Evolutionary conservation across 2,888 invertebrate species (phyloP).

Genomic region (Schrankia costaestrigalis): DNA sequence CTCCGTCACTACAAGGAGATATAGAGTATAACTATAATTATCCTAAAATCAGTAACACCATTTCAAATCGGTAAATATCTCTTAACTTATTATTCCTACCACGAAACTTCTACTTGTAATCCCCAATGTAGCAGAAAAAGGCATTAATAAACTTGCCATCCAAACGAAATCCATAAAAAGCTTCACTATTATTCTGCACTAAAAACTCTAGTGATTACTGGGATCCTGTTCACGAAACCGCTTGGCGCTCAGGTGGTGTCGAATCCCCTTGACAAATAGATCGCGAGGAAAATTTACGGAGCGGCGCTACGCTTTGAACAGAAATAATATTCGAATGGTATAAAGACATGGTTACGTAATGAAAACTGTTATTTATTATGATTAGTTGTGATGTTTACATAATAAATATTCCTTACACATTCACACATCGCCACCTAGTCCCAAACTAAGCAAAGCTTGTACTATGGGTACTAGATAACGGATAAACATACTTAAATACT

Average conservation of each 20-base stretch:
- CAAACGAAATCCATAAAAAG: neutral
- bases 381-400: neutral
- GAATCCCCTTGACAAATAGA: conserved; percentile 28
- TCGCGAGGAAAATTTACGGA: conserved; percentile 23
- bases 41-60: too few species aligned
- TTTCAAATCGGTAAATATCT: too few species aligned
- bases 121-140: too few species aligned
- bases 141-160: neutral
- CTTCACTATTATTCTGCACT: conserved; percentile 9
- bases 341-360: neutral
- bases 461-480: too few species aligned
- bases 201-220: conserved; percentile 28
- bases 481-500: too few species aligned
- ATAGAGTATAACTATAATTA: too few species aligned
- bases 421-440: too few species aligned
- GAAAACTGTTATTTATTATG: neutral
- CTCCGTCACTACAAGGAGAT: too few species aligned
- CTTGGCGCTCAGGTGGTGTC: conserved; percentile 26
- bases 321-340: conserved; percentile 13
- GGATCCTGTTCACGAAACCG: conserved; percentile 18
- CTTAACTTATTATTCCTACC: too few species aligned
- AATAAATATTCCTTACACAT: too few species aligned
- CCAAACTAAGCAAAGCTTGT: too few species aligned
- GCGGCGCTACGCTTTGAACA: conserved; percentile 7
- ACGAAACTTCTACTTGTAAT: too few species aligned